A percentile compares a stretch with the other conserved stretches of the same genome.
These are phyloP conservation scores for Triplophysa rosa DNA, from an alignment of 2,113 vertebrate species.

Conservation along the genomic window DNA sequence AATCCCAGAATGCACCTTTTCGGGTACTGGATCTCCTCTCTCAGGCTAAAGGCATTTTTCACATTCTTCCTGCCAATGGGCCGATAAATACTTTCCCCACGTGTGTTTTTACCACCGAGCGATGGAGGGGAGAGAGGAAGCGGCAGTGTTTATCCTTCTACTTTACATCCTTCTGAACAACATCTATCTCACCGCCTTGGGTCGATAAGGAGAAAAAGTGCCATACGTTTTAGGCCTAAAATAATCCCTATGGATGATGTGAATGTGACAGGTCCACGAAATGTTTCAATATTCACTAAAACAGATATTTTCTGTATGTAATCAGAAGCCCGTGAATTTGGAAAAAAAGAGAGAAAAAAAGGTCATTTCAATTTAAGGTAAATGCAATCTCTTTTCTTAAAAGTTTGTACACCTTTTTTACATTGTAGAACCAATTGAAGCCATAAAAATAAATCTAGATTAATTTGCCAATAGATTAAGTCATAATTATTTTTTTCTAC, in stretches of 20 bases:
- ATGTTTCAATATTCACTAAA: constrained; percentile 21
- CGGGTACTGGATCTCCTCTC: constrained; percentile 64
- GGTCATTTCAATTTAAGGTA: too few relatives aligned
- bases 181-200: background rate
- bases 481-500: too few relatives aligned
- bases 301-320: constrained; percentile 29
- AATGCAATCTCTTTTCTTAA: too few relatives aligned
- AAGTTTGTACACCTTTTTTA: too few relatives aligned
- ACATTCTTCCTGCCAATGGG: constrained; percentile 91
- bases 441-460: too few relatives aligned
- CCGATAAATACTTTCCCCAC: constrained; percentile 91
- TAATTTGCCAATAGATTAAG: too few relatives aligned
- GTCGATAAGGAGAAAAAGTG: constrained; percentile 5
- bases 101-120: constrained; percentile 80
- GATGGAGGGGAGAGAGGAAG: constrained; percentile 57
- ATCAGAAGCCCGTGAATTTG: background rate
- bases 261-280: constrained; percentile 1
- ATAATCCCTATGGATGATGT: background rate
- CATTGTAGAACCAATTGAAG: too few relatives aligned
- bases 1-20: background rate
- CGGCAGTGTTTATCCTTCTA: constrained; percentile 46
- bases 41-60: constrained; percentile 86
- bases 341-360: too few relatives aligned
- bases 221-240: background rate
- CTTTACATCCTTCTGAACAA: constrained; percentile 23